Percentiles rank a stretch among this genome's conserved stretches.
phyloP scores from a whole-genome alignment of 1,140 invertebrate genomes.

The Nasonia giraulti region DNA sequence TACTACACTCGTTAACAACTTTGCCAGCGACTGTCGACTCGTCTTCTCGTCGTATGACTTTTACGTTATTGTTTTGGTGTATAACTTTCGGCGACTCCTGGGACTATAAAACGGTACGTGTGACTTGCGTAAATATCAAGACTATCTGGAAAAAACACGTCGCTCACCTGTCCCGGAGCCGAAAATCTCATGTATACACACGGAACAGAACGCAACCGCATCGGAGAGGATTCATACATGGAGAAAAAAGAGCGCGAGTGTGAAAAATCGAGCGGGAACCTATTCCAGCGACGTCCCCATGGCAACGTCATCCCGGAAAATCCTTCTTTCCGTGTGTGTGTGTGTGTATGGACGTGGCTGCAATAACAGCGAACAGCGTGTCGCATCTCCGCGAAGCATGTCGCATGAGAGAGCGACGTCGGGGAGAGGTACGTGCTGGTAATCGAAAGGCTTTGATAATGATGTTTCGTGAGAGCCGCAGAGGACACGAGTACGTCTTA shows the following conservation, averaged over 20 bases:
- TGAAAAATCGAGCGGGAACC: neutral
- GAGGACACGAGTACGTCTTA: neutral
- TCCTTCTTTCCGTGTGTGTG: neutral
- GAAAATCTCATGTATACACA: no score
- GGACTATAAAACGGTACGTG: no score
- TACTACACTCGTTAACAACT: no score
- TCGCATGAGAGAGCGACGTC: neutral
- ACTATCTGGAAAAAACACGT: no score
- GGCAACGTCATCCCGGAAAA: constrained; percentile 21
- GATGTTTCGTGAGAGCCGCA: neutral
- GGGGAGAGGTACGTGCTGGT: neutral
- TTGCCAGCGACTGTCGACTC: no score
- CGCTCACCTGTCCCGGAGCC: no score
- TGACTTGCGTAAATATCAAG: no score
- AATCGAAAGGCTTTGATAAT: constrained; percentile 21
- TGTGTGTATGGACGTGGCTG: neutral
- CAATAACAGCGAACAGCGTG: neutral
- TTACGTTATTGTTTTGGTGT: no score
- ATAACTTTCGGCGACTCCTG: no score
- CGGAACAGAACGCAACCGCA: no score
- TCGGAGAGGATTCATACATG: no score
- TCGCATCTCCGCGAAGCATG: neutral
- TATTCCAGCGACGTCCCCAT: constrained; percentile 3
- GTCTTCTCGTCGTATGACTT: no score
- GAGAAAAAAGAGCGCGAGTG: neutral